phyloP scores from a whole-genome alignment of 2,797 vertebrate species.

The Ctenosaura bakeri region DNA sequence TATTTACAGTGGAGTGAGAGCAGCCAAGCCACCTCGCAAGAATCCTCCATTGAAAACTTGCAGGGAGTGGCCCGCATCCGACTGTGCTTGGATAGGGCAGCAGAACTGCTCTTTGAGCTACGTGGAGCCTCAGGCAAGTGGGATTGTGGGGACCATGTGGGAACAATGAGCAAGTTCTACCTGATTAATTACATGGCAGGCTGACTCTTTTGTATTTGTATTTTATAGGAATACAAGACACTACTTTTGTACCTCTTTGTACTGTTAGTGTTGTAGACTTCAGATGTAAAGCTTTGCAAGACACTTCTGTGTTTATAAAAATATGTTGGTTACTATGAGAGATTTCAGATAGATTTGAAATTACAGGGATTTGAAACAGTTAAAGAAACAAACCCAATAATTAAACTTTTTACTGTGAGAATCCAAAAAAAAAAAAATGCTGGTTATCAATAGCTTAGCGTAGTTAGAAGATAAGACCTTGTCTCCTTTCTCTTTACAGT shows the following conservation, averaged over 20 bases:
- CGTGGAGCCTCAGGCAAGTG: conserved; percentile 68
- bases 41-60: conserved; percentile 84
- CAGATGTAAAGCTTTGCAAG: neutral
- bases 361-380: too few species aligned
- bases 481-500: conserved; percentile 14
- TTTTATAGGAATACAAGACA: neutral
- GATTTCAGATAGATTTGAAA: too few species aligned
- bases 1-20: conserved; percentile 47
- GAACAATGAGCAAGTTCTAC: neutral
- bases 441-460: neutral
- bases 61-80: conserved; percentile 88
- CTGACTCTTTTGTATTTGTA: too few species aligned
- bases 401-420: too few species aligned
- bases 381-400: too few species aligned
- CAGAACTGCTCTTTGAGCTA: conserved; percentile 79
- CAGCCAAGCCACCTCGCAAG: conserved; percentile 1
- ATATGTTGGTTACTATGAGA: neutral
- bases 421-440: too few species aligned
- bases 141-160: accelerated
- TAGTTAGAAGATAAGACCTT: neutral
- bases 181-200: neutral
- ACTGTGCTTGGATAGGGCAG: conserved; percentile 86
- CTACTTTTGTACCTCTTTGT: neutral
- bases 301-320: neutral
- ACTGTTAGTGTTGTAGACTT: too few species aligned